Base-by-base conservation (phyloP, 2,113 vertebrate species). In the Ceyx margarethae region DNA sequence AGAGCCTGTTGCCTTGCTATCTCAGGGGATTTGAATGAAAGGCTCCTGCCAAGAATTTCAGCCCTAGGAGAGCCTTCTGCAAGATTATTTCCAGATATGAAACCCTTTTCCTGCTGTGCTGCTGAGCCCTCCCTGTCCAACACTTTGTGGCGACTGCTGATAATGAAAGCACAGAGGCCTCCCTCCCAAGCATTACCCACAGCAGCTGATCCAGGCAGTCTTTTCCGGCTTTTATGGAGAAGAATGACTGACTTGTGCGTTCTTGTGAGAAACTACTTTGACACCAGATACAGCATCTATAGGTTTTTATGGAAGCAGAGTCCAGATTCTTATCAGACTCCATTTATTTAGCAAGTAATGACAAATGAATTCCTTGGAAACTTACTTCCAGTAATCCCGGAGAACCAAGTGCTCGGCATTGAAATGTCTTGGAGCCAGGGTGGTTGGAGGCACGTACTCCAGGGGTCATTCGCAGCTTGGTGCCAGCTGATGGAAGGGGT, bases 191-290 rank as follows among this genome's bases (percentile, higher is more conserved):
- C 84, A n/a, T 19, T 53, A 7, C 48, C 68, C 53, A 56, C 79
- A 67, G 6, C 94, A 95, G 94, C 92, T 78, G 92, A 93, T 93
- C 91, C 89, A 93, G 72, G 92, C 94, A 89, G 91, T 37, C 92
- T 71, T 94, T 96, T 96, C 96, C 94, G 79, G 92, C 94, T 57
- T 96, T 96, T 96, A 96, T 96, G 95, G 85, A 89, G 85, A 91
- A 92, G 92, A 94, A 96, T 95, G 40, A 91, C 78, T 71, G 91
- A 94, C 94, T 92, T 81, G 86, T 71, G 81, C 7, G 3, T 87
- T 96, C 89, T 89, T 96, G 87, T 96, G 95, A 96, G 96, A 96
- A 96, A 96, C 72, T 85, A 42, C 87, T 93, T 90, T 54, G 91
- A 89, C 91, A 94, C 78, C 85, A 95, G 85, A 78, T 10, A 93